Percentiles rank a stretch among this genome's conserved stretches.
phyloP scores from a whole-genome alignment of 2,113 vertebrate species.

The Nymphicus hollandicus region DNA sequence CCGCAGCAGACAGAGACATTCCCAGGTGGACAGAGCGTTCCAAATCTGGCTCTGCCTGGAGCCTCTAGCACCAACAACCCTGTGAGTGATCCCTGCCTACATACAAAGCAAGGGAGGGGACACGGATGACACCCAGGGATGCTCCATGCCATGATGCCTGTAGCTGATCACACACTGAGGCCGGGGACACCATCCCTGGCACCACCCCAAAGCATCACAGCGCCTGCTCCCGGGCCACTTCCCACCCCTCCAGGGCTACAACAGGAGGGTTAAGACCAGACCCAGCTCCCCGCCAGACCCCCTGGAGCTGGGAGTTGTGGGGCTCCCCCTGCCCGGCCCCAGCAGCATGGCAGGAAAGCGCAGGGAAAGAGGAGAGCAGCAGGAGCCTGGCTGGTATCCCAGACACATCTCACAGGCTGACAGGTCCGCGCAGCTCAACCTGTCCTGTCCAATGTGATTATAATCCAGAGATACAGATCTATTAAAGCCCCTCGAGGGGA shows the following conservation, averaged over 20 bases:
- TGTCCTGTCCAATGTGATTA: conserved; percentile 49
- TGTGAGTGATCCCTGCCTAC: accelerated
- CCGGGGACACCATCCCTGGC: neutral
- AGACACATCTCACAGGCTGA: conserved; percentile 31
- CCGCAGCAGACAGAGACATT: neutral
- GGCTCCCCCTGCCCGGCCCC: neutral
- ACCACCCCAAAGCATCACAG: neutral
- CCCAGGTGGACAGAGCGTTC: neutral
- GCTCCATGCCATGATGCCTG: neutral
- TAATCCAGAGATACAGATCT: conserved; percentile 43
- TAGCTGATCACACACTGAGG: accelerated
- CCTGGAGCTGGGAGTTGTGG: accelerated
- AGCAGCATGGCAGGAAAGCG: neutral
- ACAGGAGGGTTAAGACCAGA: neutral
- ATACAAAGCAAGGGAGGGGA: accelerated
- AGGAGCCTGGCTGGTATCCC: conserved; percentile 37
- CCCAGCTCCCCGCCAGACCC: neutral
- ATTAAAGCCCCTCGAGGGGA: neutral
- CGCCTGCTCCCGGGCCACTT: neutral
- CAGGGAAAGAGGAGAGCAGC: neutral
- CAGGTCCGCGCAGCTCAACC: conserved; percentile 6
- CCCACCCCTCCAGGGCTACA: neutral
- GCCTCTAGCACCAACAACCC: accelerated
- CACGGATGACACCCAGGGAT: accelerated
- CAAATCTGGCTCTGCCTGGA: neutral